Conservation (phyloP, 2,888 invertebrate genomes). For the Ophioninae sp. region DNA sequence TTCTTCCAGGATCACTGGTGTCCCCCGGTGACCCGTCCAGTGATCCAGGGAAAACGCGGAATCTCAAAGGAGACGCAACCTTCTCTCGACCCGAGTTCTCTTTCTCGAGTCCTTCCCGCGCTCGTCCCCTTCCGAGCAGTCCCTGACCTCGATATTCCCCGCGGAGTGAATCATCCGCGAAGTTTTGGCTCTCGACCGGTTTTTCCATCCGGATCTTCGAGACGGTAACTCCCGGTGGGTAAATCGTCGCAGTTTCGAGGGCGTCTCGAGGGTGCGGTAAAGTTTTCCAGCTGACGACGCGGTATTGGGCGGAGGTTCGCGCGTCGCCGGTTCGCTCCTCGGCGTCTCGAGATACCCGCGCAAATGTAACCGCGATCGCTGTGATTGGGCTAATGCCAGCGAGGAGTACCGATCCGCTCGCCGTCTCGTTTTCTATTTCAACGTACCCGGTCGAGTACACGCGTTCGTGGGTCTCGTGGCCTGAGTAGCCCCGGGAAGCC, state of each 20-base stretch:
- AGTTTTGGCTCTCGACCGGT: not conserved
- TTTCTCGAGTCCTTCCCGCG: not conserved
- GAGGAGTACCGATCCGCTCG: slow-evolving; percentile 21
- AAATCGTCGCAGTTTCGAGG: not conserved
- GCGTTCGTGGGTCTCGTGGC: slow-evolving; percentile 41
- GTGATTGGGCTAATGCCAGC: slow-evolving; percentile 68
- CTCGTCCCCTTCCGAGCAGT: not conserved
- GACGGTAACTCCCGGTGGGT: not conserved
- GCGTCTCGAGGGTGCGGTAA: not conserved
- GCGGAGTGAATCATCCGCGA: not conserved
- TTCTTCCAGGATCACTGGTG: not conserved
- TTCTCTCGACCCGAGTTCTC: not conserved
- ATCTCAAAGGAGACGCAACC: not conserved
- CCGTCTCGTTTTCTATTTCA: not conserved
- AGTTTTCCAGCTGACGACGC: not conserved
- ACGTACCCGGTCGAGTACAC: slow-evolving; percentile 20
- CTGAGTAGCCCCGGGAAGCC: slow-evolving; percentile 61
- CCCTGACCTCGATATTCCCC: not conserved
- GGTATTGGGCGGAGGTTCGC: not conserved
- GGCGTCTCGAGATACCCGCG: slow-evolving; percentile 2
- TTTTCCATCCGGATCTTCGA: not conserved
- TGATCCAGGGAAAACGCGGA: not conserved
- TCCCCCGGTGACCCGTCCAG: not conserved
- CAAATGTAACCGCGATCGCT: slow-evolving; percentile 51
- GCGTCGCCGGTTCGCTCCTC: slow-evolving; percentile 12